Percentiles rank a stretch among this genome's conserved stretches.
Conservation (phyloP, 2,113 vertebrate species). For the Nibea coibor region DNA sequence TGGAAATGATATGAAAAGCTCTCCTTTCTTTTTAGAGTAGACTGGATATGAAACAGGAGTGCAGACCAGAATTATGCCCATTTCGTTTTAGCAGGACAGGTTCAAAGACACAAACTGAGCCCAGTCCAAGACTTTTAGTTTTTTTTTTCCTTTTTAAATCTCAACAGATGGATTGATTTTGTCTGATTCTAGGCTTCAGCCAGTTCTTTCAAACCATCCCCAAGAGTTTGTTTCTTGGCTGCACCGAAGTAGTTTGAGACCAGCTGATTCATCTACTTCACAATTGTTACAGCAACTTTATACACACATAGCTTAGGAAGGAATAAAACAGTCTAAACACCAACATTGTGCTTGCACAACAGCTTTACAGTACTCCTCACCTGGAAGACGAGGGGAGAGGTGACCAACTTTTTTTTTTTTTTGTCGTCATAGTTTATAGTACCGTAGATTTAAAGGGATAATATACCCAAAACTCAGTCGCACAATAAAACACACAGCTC, state of each 20-base stretch:
- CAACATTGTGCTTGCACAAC: slow-evolving; percentile 44
- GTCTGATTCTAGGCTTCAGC: slow-evolving; percentile 34
- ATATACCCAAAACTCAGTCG: slow-evolving; percentile 4
- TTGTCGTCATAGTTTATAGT: slow-evolving; percentile 20
- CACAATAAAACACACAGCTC: not conserved
- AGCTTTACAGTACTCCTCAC: slow-evolving; percentile 19
- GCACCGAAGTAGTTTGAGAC: slow-evolving; percentile 4
- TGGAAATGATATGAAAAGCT: slow-evolving; percentile 50
- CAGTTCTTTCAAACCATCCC: slow-evolving; percentile 35
- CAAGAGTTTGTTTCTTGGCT: not conserved
- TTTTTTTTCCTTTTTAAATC: slow-evolving; percentile 30
- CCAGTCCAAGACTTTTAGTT: slow-evolving; percentile 33
- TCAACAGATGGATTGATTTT: slow-evolving; percentile 44
- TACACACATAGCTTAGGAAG: not conserved
- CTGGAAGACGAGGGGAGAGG: slow-evolving; percentile 24
- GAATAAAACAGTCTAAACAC: slow-evolving; percentile 30
- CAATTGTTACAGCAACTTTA: slow-evolving; percentile 12
- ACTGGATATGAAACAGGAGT: slow-evolving; percentile 59
- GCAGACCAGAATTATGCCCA: slow-evolving; percentile 44
- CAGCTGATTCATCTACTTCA: slow-evolving; percentile 27
- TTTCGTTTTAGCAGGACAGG: slow-evolving; percentile 56
- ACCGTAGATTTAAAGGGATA: slow-evolving; percentile 45
- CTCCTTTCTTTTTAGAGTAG: slow-evolving; percentile 10
- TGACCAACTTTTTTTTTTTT: slow-evolving; percentile 51
- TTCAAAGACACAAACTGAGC: slow-evolving; percentile 42